phyloP scores from a whole-genome alignment of 2,888 invertebrate species.

The Camptogramma bilineatum region DNA sequence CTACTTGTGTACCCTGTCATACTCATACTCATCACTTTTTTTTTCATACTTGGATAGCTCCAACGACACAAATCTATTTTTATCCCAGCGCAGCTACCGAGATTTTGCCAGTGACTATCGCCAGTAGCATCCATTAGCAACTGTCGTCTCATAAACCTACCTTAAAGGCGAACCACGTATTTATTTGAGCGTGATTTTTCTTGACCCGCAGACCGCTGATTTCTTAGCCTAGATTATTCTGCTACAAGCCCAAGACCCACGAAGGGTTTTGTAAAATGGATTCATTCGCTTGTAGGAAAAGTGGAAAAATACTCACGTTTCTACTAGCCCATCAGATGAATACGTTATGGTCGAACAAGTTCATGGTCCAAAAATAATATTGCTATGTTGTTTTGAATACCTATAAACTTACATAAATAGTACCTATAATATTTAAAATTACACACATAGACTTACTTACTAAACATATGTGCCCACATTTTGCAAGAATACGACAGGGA shows the following conservation, averaged over 20 bases:
- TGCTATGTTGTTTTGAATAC: no score
- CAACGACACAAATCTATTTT: no score
- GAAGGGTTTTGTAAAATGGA: constrained; percentile 4
- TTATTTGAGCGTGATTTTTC: constrained; percentile 3
- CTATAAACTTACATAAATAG: no score
- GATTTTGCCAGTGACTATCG: no score
- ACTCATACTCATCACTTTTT: no score
- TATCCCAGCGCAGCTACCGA: no score
- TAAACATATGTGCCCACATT: no score
- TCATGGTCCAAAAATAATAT: background rate
- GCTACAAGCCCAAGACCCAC: background rate
- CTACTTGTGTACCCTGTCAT: no score
- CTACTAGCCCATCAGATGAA: background rate
- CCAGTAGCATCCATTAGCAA: background rate
- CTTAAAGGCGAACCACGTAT: background rate
- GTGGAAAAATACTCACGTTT: background rate
- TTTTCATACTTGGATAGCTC: no score
- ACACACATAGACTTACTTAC: no score
- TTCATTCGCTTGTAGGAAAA: constrained; percentile 2
- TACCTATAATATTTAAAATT: no score
- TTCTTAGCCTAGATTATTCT: constrained; percentile 6
- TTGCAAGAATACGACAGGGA: no score
- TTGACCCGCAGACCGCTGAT: constrained; percentile 2
- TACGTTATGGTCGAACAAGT: background rate
- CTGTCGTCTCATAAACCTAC: background rate